These are phyloP conservation scores for Indri indri DNA, from an alignment of 2,113 vertebrate genomes.

Conservation along the genomic window DNA sequence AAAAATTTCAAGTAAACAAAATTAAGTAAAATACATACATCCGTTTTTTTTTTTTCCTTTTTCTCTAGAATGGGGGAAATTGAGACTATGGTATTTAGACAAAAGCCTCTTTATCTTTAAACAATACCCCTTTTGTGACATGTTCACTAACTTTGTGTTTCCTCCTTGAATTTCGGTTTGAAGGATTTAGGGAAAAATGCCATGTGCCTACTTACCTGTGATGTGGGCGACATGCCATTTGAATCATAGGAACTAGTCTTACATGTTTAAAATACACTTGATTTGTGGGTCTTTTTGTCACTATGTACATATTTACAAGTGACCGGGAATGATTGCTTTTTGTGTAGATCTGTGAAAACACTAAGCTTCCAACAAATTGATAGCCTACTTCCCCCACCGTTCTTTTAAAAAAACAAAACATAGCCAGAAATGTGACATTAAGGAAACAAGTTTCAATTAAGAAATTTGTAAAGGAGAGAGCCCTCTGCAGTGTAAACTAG, in stretches of 20 bases:
- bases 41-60: not conserved
- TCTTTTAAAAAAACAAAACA: not conserved
- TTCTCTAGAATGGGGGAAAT: conserved; percentile 14
- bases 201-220: conserved; percentile 45
- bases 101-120: conserved; percentile 64
- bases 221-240: not conserved
- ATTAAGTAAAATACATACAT: not conserved
- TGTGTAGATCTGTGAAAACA: not conserved
- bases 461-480: not conserved
- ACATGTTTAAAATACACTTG: conserved; percentile 13
- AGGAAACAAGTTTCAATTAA: conserved; percentile 6
- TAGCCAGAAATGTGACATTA: not conserved
- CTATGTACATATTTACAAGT: not conserved
- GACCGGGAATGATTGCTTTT: not conserved
- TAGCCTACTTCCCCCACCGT: not conserved
- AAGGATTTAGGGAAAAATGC: conserved; percentile 47
- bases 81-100: conserved; percentile 43
- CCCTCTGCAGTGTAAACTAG: not conserved
- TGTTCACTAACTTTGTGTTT: conserved; percentile 27
- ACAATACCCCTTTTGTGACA: conserved; percentile 69
- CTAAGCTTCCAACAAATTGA: not conserved
- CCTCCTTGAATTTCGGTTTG: conserved; percentile 63
- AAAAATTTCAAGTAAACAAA: conserved; percentile 52
- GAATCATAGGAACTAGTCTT: not conserved
- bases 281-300: not conserved